Evolutionary conservation across 1,140 invertebrate species (phyloP), one percentile per base, ranked within the genome.

Genomic region (Leptonema lineaticorne): DNA sequence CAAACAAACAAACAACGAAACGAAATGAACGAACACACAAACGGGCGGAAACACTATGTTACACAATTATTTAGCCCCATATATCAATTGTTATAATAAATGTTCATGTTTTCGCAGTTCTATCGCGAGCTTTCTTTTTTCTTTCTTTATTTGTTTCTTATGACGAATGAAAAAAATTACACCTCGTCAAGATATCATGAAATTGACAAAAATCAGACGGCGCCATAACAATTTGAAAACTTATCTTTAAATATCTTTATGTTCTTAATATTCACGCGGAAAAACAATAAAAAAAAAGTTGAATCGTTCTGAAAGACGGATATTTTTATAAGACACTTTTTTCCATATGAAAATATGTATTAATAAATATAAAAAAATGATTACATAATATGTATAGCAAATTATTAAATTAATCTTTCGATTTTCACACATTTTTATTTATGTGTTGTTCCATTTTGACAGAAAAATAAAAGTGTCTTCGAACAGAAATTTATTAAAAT

Each of bases 1-100:
- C 37, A 45, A 7, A 45, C 4, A 45, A 4, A 45, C 22, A 53
- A 53, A 53, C 4, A 53, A 11, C 50, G 9, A 20, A 24, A 26
- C 50, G 22, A 20, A n/a, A n/a, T n/a, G n/a, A 53, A 24, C 8
- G 22, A 18, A 50, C 50, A 53, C 14, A 48, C 50, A 53, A 53
- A 53, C 50, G 27, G 27, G 22, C 50, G 50, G 50, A 53, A 53
- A 53, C 50, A 4, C 50, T 41, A 41, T 11, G 37, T 41, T 41
- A 41, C 37, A 26, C 50, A 26, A 53, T 53, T 53, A 53, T 53
- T 41, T 41, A 14, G 37, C 37, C 16, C 16, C 9, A 16, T 16
- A 11, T 41, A 41, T 41, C 11, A 41, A 2, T 41, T 41, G 37
- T 16, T 16, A 41, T 41, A 41, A 41, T 41, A 41, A 41, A 41